Evolutionary conservation across 2,113 vertebrate genomes (phyloP).

Genomic region (Phrynosoma blainvillii): DNA sequence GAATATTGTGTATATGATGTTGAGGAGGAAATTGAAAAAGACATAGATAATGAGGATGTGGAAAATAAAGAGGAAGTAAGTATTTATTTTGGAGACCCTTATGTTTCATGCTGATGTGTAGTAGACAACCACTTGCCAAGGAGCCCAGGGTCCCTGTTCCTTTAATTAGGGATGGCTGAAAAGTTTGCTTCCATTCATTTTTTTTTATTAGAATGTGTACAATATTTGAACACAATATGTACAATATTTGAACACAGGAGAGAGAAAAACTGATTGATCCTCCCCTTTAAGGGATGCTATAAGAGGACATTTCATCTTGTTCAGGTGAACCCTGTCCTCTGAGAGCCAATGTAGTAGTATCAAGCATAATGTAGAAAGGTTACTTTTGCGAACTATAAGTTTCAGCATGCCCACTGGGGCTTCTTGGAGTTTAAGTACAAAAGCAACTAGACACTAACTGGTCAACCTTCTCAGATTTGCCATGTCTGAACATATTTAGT

Average conservation of each 20-base stretch:
- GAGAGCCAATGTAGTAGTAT: background rate
- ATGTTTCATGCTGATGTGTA: background rate
- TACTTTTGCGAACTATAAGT: too few relatives aligned
- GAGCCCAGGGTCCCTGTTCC: too few relatives aligned
- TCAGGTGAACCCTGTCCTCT: background rate
- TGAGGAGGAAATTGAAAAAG: slow-evolving; percentile 77
- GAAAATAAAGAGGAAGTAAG: slow-evolving; percentile 81
- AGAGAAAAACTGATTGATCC: background rate
- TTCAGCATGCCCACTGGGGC: too few relatives aligned
- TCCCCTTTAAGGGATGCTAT: background rate
- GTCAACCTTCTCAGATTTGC: too few relatives aligned
- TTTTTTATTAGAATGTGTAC: background rate
- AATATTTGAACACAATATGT: background rate
- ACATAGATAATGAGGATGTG: slow-evolving; percentile 66
- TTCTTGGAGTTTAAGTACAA: too few relatives aligned
- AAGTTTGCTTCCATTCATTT: background rate
- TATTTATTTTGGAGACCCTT: slow-evolving; percentile 32
- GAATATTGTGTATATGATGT: slow-evolving; percentile 78
- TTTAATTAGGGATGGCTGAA: background rate
- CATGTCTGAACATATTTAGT: too few relatives aligned
- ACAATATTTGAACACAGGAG: background rate
- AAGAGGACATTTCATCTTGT: background rate
- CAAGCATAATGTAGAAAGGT: background rate
- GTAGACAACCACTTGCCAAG: background rate
- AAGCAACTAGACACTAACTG: too few relatives aligned